Evolutionary conservation across 2,113 vertebrate genomes (phyloP).

Genomic region (Crotalus viridis): DNA sequence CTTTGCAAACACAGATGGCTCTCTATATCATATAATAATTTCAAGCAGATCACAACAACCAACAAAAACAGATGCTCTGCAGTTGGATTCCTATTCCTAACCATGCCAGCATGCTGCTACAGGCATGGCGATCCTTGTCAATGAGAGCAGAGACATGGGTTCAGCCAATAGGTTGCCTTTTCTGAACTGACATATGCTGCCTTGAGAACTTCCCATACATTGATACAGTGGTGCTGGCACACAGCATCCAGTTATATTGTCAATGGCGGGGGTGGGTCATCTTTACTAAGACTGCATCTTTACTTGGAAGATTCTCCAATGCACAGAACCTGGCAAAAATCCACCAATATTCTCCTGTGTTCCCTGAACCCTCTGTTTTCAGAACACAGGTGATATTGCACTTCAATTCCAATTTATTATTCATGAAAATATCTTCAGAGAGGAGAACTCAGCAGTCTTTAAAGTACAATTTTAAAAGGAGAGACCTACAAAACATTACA

Average conservation of each 20-base stretch:
- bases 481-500: neutral
- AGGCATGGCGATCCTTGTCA: neutral
- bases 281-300: neutral
- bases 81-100: neutral
- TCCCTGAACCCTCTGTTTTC: neutral
- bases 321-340: neutral
- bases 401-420: neutral
- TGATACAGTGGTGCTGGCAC: neutral
- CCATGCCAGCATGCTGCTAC: neutral
- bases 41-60: neutral
- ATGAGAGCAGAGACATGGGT: neutral
- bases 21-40: neutral
- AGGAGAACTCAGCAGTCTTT: too few relatives aligned
- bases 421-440: neutral
- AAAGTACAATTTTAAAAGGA: neutral
- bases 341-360: neutral
- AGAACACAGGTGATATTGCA: neutral
- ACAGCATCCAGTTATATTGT: neutral
- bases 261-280: neutral
- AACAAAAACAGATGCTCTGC: neutral
- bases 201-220: neutral
- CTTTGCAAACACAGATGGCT: neutral
- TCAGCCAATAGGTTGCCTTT: neutral
- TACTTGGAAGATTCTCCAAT: neutral
- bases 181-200: neutral